A percentile compares a stretch with the other conserved stretches of the same genome.
phyloP scores from a whole-genome alignment of 2,888 invertebrate species.

The Ophioninae sp. region DNA sequence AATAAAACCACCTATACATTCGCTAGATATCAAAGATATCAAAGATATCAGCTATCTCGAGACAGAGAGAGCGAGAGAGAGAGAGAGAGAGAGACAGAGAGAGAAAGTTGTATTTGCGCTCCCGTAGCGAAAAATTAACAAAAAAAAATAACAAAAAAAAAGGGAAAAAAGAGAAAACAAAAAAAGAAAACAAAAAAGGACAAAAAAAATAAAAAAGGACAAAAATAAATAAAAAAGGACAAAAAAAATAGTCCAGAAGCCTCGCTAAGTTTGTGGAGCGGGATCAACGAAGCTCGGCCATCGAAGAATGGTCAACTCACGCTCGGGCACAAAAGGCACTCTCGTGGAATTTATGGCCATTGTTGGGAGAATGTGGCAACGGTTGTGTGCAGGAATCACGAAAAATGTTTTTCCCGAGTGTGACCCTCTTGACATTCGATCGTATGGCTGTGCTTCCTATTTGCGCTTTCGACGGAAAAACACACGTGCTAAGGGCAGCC shows the following conservation, averaged over 20 bases:
- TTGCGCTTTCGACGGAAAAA: background rate
- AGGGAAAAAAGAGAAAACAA: conserved; percentile 37
- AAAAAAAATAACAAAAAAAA: background rate
- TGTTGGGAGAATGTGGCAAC: conserved; percentile 46
- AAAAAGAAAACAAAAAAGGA: too few relatives aligned
- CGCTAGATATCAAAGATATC: too few relatives aligned
- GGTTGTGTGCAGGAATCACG: conserved; percentile 2
- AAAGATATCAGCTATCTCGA: too few relatives aligned
- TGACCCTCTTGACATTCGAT: conserved; percentile 25
- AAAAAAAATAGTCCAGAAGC: conserved; percentile 46
- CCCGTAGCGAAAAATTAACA: background rate
- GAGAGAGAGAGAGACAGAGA: background rate
- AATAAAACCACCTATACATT: too few relatives aligned
- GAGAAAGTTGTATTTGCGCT: background rate
- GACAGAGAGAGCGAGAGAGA: too few relatives aligned
- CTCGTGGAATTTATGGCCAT: conserved; percentile 62
- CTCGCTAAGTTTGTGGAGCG: conserved; percentile 19
- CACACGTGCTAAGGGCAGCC: conserved; percentile 7
- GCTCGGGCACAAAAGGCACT: conserved; percentile 47
- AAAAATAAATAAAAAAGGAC: conserved; percentile 15
- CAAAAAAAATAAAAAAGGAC: conserved; percentile 39
- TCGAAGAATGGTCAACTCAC: conserved; percentile 42
- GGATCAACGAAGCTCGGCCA: conserved; percentile 18
- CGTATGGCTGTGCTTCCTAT: background rate
- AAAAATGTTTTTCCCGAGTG: background rate